A percentile compares a stretch with the other conserved stretches of the same genome.
phyloP scores from a whole-genome alignment of 2,888 invertebrate species.

The Chirona hameri region DNA sequence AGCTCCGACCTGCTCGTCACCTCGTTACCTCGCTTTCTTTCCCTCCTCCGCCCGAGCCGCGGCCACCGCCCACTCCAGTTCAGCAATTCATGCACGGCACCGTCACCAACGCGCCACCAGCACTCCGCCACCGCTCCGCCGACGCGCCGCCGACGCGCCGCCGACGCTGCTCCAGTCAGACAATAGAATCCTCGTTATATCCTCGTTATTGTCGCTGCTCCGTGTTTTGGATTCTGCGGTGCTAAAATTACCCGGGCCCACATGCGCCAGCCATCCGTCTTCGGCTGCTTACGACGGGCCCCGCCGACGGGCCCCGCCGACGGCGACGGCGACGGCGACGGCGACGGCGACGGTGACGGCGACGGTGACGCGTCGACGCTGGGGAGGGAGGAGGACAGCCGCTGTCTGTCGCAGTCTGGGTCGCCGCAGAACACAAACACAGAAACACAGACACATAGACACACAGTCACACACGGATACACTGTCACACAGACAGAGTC shows the following conservation, averaged over 20 bases:
- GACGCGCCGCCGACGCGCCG: not conserved
- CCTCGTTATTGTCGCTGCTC: not conserved
- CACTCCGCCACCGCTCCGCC: no score
- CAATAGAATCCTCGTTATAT: conserved; percentile 1
- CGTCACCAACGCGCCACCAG: no score
- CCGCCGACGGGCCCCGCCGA: not conserved
- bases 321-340: not conserved
- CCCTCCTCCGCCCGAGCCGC: not conserved
- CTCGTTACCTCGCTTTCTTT: not conserved
- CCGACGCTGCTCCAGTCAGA: not conserved
- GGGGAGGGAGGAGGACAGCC: not conserved
- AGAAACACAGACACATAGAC: no score
- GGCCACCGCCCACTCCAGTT: not conserved
- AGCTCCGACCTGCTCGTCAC: no score
- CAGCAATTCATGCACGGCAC: no score
- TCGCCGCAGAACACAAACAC: no score
- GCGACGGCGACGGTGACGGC: not conserved
- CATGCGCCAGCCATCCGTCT: conserved; percentile 12
- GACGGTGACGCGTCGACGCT: not conserved
- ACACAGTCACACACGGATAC: not conserved
- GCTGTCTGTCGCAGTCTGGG: not conserved
- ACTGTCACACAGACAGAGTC: no score
- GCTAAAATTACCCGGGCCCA: conserved; percentile 14
- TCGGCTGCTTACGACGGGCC: not conserved
- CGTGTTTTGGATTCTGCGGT: conserved; percentile 1